Evolutionary conservation across 2,113 vertebrate genomes (phyloP).

Genomic region (Dromaius novaehollandiae): DNA sequence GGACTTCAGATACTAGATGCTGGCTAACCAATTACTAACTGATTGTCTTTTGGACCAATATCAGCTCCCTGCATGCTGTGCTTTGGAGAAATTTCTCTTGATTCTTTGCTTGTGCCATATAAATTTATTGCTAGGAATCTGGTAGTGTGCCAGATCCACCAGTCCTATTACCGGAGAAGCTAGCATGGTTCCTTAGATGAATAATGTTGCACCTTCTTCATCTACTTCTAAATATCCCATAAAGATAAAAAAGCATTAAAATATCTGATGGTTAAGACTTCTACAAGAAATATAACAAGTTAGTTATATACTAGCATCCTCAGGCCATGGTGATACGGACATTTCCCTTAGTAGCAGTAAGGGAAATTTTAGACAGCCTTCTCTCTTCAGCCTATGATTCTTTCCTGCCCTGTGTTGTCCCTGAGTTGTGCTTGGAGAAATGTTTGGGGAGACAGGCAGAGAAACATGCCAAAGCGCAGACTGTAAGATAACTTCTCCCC

Average conservation of each 20-base stretch:
- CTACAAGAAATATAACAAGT: background rate
- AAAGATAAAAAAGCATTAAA: background rate
- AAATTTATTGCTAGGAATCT: background rate
- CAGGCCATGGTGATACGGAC: background rate
- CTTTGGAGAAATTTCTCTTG: background rate
- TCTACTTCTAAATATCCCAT: background rate
- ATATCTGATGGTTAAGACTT: background rate
- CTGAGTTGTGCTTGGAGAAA: background rate
- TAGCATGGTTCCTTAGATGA: background rate
- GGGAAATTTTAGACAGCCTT: background rate
- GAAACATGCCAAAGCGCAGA: background rate
- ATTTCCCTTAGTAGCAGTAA: background rate
- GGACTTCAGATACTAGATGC: background rate
- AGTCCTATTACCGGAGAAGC: rapidly evolving
- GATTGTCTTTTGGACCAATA: background rate
- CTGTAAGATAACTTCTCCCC: background rate
- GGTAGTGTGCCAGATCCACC: background rate
- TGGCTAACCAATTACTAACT: background rate
- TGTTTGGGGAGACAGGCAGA: background rate
- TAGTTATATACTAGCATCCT: background rate
- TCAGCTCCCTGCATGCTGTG: background rate
- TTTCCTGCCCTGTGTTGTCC: background rate
- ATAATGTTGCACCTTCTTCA: background rate
- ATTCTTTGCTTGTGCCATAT: background rate
- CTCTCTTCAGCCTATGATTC: background rate